Conservation (phyloP, 1,140 invertebrate species). For the Marisa cornuarietis region DNA sequence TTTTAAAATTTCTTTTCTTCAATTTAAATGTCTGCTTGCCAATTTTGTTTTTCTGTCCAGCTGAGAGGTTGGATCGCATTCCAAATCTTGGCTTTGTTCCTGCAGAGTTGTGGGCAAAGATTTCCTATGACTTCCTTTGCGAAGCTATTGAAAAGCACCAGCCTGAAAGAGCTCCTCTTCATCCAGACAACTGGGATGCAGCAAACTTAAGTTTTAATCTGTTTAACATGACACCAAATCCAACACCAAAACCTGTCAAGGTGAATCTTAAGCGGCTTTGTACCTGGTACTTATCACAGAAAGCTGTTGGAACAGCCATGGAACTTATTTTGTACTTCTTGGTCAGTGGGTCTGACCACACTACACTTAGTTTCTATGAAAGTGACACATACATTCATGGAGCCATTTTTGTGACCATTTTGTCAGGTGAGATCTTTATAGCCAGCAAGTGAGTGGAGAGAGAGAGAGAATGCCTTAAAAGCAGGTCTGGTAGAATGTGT, state of each 20-base stretch:
- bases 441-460: background rate
- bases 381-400: conserved; percentile 47
- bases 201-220: conserved; percentile 35
- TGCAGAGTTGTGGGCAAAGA: conserved; percentile 37
- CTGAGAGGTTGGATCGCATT: conserved; percentile 19
- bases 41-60: conserved; percentile 13
- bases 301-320: background rate
- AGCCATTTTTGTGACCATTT: conserved; percentile 34
- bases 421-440: conserved; percentile 30
- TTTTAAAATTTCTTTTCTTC: too few species aligned
- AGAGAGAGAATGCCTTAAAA: background rate
- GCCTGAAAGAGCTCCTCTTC: too few species aligned
- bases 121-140: conserved; percentile 37
- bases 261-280: conserved; percentile 30
- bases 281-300: conserved; percentile 9
- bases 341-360: conserved; percentile 36
- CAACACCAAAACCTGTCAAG: background rate
- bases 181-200: conserved; percentile 21
- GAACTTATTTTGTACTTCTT: conserved; percentile 38
- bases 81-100: conserved; percentile 13
- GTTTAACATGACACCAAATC: conserved; percentile 6
- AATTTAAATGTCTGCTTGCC: too few species aligned
- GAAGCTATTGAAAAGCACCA: too few species aligned
- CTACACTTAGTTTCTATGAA: conserved; percentile 31
- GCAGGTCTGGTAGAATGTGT: background rate